Evolutionary conservation across 2,888 invertebrate species (phyloP).

Genomic region (Xanthorhoe spadicearia): DNA sequence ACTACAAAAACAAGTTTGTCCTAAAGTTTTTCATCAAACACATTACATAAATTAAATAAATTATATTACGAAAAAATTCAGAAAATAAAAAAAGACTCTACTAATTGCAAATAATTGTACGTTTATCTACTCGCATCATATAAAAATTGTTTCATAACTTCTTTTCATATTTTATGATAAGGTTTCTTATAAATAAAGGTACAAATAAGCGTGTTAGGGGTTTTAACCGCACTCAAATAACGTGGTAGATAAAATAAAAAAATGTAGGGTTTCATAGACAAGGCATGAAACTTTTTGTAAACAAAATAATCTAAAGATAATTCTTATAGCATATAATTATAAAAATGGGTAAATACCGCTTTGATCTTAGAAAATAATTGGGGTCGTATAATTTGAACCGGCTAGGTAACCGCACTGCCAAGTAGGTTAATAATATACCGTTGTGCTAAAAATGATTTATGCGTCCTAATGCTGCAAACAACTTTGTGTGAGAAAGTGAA

Average conservation of each 20-base stretch:
- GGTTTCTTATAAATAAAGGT: too few species aligned
- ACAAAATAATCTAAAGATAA: background rate
- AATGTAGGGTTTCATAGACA: too few species aligned
- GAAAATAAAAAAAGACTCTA: background rate
- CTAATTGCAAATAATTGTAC: background rate
- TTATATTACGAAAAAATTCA: background rate
- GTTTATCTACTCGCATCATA: too few species aligned
- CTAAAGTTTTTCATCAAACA: background rate
- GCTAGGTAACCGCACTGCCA: slow-evolving; percentile 51
- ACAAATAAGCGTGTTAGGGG: too few species aligned
- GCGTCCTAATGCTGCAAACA: slow-evolving; percentile 39
- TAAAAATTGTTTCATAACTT: too few species aligned
- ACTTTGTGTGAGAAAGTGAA: slow-evolving; percentile 21
- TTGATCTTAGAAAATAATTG: slow-evolving; percentile 53
- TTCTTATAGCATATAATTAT: background rate
- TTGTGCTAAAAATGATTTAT: slow-evolving; percentile 55
- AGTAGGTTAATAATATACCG: slow-evolving; percentile 65
- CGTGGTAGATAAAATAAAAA: too few species aligned
- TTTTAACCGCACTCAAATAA: too few species aligned
- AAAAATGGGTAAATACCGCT: slow-evolving; percentile 40
- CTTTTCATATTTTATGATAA: too few species aligned
- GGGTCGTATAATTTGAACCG: slow-evolving; percentile 27
- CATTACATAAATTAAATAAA: background rate
- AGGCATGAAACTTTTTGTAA: too few species aligned
- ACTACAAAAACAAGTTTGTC: slow-evolving; percentile 8